These are phyloP conservation scores for Amniataba percoides DNA, from an alignment of 2,797 vertebrate species.

Conservation along the genomic window DNA sequence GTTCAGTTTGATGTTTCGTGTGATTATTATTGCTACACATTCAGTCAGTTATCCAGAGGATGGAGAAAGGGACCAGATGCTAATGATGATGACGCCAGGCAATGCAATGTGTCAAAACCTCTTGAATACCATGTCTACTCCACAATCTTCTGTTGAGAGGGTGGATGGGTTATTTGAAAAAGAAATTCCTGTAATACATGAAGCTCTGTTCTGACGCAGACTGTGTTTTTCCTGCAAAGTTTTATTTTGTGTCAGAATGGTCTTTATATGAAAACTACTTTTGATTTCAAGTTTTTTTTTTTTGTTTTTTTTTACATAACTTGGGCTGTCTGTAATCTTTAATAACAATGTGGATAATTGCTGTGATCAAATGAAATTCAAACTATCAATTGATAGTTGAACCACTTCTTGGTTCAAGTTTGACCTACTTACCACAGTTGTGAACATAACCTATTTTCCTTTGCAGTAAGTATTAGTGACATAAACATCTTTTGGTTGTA, in stretches of 20 bases:
- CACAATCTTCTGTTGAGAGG: conserved; percentile 1
- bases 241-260: background rate
- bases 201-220: background rate
- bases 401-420: conserved; percentile 15
- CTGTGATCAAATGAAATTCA: background rate
- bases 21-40: conserved; percentile 40
- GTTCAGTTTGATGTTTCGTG: conserved; percentile 39
- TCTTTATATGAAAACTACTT: background rate
- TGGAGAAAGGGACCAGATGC: conserved; percentile 6
- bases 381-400: background rate
- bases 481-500: background rate
- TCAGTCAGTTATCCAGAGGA: conserved; percentile 32
- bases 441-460: too few relatives aligned
- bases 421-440: background rate
- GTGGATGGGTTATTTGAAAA: conserved; percentile 10
- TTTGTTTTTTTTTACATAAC: background rate
- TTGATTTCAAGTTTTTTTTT: background rate
- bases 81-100: conserved; percentile 17
- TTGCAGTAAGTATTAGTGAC: too few relatives aligned
- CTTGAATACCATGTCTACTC: conserved; percentile 21
- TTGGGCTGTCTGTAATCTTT: background rate
- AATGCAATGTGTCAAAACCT: conserved; percentile 15
- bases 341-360: background rate
- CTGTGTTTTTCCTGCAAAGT: background rate
- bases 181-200: background rate